Evolutionary conservation across 2,888 invertebrate species (phyloP).

Genomic region (Parnassius apollo): DNA sequence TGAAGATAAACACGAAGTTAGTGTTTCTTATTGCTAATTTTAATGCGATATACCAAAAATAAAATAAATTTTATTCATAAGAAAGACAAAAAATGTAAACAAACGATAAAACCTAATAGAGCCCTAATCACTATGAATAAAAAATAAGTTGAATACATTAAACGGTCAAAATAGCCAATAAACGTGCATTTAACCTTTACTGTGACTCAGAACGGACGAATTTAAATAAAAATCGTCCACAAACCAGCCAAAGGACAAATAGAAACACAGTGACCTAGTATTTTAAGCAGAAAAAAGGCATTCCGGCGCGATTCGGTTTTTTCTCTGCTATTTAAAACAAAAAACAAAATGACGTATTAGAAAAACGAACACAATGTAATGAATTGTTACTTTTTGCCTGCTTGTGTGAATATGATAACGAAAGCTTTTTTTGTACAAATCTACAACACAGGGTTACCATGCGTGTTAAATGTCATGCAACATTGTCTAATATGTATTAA

Average conservation of each 20-base stretch:
- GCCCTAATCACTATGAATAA: slow-evolving; percentile 41
- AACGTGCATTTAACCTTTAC: slow-evolving; percentile 36
- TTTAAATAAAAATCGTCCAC: slow-evolving; percentile 48
- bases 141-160: slow-evolving; percentile 44
- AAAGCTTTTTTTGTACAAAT: slow-evolving; percentile 44
- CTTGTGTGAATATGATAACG: slow-evolving; percentile 42
- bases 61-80: slow-evolving; percentile 6
- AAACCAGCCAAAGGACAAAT: slow-evolving; percentile 58
- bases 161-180: slow-evolving; percentile 37
- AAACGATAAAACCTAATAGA: slow-evolving; percentile 39
- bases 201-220: slow-evolving; percentile 40
- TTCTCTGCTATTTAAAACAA: slow-evolving; percentile 48
- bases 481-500: too few relatives aligned
- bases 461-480: slow-evolving; percentile 1
- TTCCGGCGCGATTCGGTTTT: slow-evolving; percentile 40
- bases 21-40: too few relatives aligned
- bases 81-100: slow-evolving; percentile 37
- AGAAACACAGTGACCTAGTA: slow-evolving; percentile 65
- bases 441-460: slow-evolving; percentile 30
- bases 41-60: background rate
- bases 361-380: slow-evolving; percentile 43
- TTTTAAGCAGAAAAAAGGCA: slow-evolving; percentile 44
- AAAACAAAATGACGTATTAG: slow-evolving; percentile 45
- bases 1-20: too few relatives aligned
- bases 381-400: slow-evolving; percentile 41